These are phyloP conservation scores for Brachypalpus laphriformis DNA, from an alignment of 2,888 invertebrate genomes.

Conservation along the genomic window DNA sequence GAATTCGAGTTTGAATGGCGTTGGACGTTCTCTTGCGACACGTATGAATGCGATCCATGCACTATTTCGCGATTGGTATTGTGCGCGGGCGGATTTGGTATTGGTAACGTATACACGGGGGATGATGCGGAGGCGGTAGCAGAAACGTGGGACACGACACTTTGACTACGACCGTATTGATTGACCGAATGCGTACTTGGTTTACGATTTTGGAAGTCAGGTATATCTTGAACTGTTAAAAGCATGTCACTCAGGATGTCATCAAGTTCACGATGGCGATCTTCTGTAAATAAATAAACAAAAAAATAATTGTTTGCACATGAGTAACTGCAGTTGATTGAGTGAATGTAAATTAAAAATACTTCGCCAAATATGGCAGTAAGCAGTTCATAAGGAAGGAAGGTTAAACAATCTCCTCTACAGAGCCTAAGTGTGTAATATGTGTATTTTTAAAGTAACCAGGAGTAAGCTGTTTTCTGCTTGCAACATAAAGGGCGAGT, in stretches of 20 bases:
- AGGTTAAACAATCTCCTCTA: no score
- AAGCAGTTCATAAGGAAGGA: background rate
- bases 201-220: slow-evolving; percentile 83
- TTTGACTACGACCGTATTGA: slow-evolving; percentile 74
- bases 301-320: background rate
- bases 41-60: slow-evolving; percentile 75
- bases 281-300: slow-evolving; percentile 75
- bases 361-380: background rate
- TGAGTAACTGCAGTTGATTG: slow-evolving; percentile 6
- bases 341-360: background rate
- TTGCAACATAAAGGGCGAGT: no score
- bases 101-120: slow-evolving; percentile 61
- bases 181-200: slow-evolving; percentile 69
- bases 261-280: slow-evolving; percentile 89
- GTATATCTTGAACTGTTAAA: slow-evolving; percentile 93
- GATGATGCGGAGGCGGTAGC: slow-evolving; percentile 59
- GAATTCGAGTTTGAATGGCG: slow-evolving; percentile 63
- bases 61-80: slow-evolving; percentile 64
- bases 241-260: slow-evolving; percentile 93
- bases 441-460: no score
- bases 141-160: slow-evolving; percentile 72
- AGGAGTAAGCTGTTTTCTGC: no score
- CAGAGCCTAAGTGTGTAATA: no score
- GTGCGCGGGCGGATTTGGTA: slow-evolving; percentile 68
- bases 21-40: slow-evolving; percentile 60